These are phyloP conservation scores for Elephantulus edwardii DNA, from an alignment of 2,113 vertebrate genomes.

Conservation along the genomic window DNA sequence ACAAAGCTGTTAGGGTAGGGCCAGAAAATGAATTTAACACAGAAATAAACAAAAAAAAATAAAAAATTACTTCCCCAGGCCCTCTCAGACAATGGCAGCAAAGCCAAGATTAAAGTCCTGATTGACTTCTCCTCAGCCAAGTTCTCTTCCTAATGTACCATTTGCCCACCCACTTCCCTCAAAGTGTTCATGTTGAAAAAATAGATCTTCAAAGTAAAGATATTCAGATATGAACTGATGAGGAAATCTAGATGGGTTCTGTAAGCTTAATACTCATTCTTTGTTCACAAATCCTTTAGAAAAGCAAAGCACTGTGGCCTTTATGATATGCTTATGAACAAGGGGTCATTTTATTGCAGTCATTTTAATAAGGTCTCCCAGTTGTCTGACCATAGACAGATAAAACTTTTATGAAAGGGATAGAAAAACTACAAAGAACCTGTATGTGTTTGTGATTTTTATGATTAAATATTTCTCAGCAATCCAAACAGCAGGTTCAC, in stretches of 20 bases:
- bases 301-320: not conserved
- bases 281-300: not conserved
- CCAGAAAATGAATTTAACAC: not conserved
- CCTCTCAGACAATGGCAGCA: not conserved
- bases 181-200: not conserved
- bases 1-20: not conserved
- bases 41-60: not conserved
- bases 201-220: not conserved
- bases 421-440: not conserved
- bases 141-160: not conserved
- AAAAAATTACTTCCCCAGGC: not conserved
- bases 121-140: not conserved
- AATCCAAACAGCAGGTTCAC: not conserved
- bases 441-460: not conserved
- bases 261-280: not conserved
- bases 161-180: too few relatives aligned
- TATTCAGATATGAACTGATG: not conserved
- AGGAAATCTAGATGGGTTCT: not conserved
- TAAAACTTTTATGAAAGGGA: not conserved
- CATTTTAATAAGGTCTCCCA: not conserved
- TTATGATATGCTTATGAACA: not conserved
- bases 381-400: not conserved
- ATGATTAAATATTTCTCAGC: not conserved
- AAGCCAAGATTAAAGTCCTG: not conserved
- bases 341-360: not conserved